Conservation (phyloP, 2,888 invertebrate species). For the Eurytoma adleriae region DNA sequence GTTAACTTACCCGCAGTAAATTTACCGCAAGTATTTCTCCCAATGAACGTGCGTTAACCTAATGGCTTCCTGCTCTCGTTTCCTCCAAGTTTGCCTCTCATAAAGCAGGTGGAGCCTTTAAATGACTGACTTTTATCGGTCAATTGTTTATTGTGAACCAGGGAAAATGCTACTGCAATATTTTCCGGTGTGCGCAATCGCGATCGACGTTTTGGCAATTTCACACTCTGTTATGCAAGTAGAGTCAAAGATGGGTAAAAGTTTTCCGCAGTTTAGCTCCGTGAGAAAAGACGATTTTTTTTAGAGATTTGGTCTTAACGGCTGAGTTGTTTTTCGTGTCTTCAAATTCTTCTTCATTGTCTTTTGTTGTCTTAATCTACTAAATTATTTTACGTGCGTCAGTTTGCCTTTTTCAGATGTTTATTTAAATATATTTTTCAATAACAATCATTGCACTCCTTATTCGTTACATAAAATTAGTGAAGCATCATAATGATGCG, state of each 20-base stretch:
- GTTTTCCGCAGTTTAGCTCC: not conserved
- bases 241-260: constrained; percentile 7
- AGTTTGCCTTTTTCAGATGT: no score
- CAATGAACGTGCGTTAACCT: not conserved
- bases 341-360: no score
- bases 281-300: constrained; percentile 11
- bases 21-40: not conserved
- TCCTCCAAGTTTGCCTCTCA: not conserved
- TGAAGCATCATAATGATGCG: no score
- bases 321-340: not conserved
- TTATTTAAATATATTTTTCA: no score
- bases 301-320: constrained; percentile 15
- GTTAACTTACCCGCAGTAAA: no score
- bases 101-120: not conserved
- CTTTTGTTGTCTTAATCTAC: no score
- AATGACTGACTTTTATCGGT: not conserved
- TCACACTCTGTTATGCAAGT: not conserved
- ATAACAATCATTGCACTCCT: no score
- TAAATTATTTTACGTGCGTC: no score
- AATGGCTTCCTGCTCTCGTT: not conserved
- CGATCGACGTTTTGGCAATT: not conserved
- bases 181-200: constrained; percentile 3
- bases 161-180: not conserved
- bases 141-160: constrained; percentile 10
- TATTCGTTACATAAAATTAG: no score